Conservation (phyloP, 2,797 vertebrate genomes). For the Chelon labrosus region DNA sequence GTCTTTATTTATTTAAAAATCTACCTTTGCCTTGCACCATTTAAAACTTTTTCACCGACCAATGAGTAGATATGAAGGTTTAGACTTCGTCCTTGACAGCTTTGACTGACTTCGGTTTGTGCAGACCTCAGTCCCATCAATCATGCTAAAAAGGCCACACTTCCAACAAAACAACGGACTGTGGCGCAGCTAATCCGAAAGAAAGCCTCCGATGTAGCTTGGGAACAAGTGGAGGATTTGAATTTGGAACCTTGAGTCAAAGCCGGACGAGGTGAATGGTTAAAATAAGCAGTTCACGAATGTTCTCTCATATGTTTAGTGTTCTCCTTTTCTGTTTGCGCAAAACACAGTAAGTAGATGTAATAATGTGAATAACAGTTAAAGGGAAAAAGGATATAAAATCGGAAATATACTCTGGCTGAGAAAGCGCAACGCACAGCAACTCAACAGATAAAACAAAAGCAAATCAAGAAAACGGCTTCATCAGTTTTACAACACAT, state of each 20-base stretch:
- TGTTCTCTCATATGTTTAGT: background rate
- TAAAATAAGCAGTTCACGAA: background rate
- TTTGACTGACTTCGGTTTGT: slow-evolving; percentile 22
- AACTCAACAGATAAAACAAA: no score
- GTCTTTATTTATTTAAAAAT: background rate
- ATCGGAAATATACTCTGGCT: no score
- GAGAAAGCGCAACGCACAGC: no score
- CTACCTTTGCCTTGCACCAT: background rate
- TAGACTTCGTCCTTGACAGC: background rate
- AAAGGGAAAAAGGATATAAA: no score
- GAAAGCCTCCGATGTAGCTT: background rate
- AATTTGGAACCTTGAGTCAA: slow-evolving; percentile 6
- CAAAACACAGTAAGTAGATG: no score
- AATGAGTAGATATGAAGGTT: slow-evolving; percentile 8
- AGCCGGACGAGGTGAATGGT: slow-evolving; percentile 3
- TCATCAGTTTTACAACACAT: no score
- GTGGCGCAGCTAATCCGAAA: background rate
- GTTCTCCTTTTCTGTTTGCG: background rate
- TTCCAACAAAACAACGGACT: slow-evolving; percentile 8
- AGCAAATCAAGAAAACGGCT: no score
- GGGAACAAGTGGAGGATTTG: background rate
- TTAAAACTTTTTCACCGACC: slow-evolving; percentile 16
- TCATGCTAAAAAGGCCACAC: slow-evolving; percentile 6
- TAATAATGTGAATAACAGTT: no score
- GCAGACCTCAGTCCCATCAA: background rate